Base-by-base conservation (phyloP, 2,113 vertebrate genomes). In the Myiopsitta monachus region DNA sequence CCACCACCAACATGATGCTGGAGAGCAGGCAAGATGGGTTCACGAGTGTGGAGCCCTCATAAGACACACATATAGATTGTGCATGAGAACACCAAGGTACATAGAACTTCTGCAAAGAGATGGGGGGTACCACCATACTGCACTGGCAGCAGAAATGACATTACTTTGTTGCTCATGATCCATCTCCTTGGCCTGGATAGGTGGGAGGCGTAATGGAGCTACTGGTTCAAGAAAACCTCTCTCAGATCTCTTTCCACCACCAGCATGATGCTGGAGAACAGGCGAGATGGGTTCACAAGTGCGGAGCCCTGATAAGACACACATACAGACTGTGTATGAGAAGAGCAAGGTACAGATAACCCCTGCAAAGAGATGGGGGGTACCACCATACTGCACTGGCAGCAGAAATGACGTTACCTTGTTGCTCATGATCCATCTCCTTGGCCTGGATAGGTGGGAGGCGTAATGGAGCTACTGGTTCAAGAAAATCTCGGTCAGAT, bases 1-100 rank as follows among this genome's bases (percentile, higher is more conserved):
- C 5, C 28, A 49, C 27, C 27, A 39, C 3, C 18, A 38, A 4
- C 0, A 0, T 6, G 6, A 59, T 47, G 39, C 69, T 74, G 27
- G 28, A 57, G 43, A 79, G 52, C 27, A 44, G 92, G 52, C 19
- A 38, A 43, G 31, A 51, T 0, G 1, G 66, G 28, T 31, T 75
- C 67, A 51, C 44, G 28, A 27, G 1, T 27, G 57, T 12, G 24
- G 64, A 59, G 55, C 57, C 87, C 92, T 93, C 67, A 38, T 14
- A 51, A 94, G 36, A 51, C 30, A 83, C 6, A 18, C 81, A 74
- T 33, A 68, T 4, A 68, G 39, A 28, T 11, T 46, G n/a, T 31
- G 22, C 16, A 18, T 61, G 75, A 91, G 77, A 67, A 33, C 16
- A 54, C 24, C 8, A 14, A 73, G 57, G 41, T 47, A n/a, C 21